Base-by-base conservation (phyloP, 2,888 invertebrate species). In the Acrocyrtus sp. region DNA sequence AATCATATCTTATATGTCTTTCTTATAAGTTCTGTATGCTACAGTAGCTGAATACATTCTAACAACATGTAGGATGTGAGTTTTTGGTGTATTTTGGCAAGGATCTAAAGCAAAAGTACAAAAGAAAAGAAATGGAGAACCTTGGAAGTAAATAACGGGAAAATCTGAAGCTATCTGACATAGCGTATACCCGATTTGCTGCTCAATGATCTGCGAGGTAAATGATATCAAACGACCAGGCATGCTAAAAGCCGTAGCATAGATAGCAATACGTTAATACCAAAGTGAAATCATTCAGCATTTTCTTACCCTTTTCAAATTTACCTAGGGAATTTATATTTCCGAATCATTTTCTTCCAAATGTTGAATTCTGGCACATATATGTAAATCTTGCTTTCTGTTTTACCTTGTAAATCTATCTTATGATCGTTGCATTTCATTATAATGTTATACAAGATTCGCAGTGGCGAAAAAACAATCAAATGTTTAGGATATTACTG, bases 131-230 rank as follows among this genome's bases (percentile, higher is more conserved):
- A 66, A 72, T 66, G 58, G 56, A 73, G 51, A 67, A 66, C 66
- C 61, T 45, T 61, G 68, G 63, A n/a, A 68, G 73, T 74, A 78
- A 78, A 79, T 78, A 80, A 77, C 67, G 76, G 66, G 72, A 45
- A 61, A 74, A 75, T 62, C 66, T 73, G 72, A 76, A 80, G 76
- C 76, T 77, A 78, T 80, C 78, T 78, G 78, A 80, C 78, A 74
- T 58, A 62, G 58, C 53, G 65, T 80, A 76, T 78, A 80, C 66
- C 77, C 80, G 80, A 80, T 80, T 80, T 78, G 76, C 72, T 72
- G 77, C 78, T 78, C 78, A 80, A 80, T 80, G 80, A 78, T 78
- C 77, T 78, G 78, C 78, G 60, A 58, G 22, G 75, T 67, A 76
- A 77, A 76, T 50, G 70, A 77, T 77, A 74, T 77, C 74, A 72